Base-by-base conservation (phyloP, 2,888 invertebrate genomes). In the Macrosiphum euphorbiae region DNA sequence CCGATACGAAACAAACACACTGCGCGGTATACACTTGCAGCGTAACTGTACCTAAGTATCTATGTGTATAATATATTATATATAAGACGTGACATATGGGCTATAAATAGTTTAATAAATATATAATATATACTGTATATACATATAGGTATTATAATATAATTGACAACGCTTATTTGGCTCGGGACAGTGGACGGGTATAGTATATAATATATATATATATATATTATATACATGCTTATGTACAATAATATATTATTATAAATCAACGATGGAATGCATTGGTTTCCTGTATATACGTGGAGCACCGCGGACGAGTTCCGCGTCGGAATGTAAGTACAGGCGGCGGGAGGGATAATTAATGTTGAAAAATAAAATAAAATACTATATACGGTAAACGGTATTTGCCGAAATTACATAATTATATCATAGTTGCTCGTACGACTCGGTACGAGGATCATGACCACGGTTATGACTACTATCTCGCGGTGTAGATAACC, bases 111-210 rank as follows among this genome's bases (percentile, higher is more conserved):
- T 58, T 52, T 41, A 52, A 44, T 90, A 78, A 78, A 78, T 78
- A 78, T 35, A 78, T 90, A 52, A 35, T 35, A 78, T 90, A 52
- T 13, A 50, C 52, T 26, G 35, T 88, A 35, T 47, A 20, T 50
- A 20, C 10, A 41, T 26, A 90, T 50, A 47, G 47, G 3, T 50
- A 41, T 47, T 47, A 35, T 84, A 84, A 35, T 84, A 84, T 91
- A 84, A 91, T 91, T 91, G 84, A 91, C 91, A 91, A 91, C 41
- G 52, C 52, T 91, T 55, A 16, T 84, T 91, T 91, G 91, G 84
- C 91, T 84, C 84, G 84, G 84, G 91, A 55, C 52, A 41, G 91
- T 84, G 84, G 91, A 91, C 84, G 91, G 91, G 91, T 85, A 89
- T 91, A 55, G 55, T 90, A 50, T 67, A 61, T 58, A 88, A 28